phyloP scores from a whole-genome alignment of 2,888 invertebrate genomes.

The Phalangium opilio region DNA sequence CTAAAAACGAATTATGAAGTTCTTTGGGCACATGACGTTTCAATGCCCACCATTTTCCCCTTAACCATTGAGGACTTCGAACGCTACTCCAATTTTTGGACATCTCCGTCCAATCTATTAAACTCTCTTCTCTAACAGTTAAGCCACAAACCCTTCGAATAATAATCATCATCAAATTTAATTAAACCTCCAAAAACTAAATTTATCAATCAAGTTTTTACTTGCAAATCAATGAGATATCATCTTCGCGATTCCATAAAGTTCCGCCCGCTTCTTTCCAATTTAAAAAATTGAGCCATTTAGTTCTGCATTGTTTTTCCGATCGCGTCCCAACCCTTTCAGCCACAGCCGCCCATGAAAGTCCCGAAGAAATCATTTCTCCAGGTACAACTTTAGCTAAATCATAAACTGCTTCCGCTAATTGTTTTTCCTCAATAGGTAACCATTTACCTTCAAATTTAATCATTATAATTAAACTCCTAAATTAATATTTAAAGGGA shows the following conservation, averaged over 20 bases:
- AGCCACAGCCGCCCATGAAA: constrained; percentile 34
- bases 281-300: constrained; percentile 37
- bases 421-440: constrained; percentile 32
- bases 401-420: constrained; percentile 33
- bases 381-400: constrained; percentile 30
- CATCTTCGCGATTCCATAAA: constrained; percentile 35
- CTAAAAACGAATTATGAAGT: constrained; percentile 26
- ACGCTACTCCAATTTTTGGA: constrained; percentile 33
- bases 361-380: constrained; percentile 31
- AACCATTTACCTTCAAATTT: constrained; percentile 31
- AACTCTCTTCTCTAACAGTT: constrained; percentile 30
- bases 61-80: constrained; percentile 35
- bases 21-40: constrained; percentile 32
- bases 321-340: constrained; percentile 33
- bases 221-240: constrained; percentile 33
- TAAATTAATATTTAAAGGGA: no score
- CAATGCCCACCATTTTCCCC: constrained; percentile 37
- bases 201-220: constrained; percentile 16
- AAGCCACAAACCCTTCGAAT: constrained; percentile 28
- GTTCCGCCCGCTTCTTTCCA: constrained; percentile 36
- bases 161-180: no score
- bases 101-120: constrained; percentile 33
- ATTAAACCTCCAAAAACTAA: no score
- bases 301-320: constrained; percentile 38
- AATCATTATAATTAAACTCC: no score